Conservation (phyloP, 2,888 invertebrate species). For the Piscicola geometra region DNA sequence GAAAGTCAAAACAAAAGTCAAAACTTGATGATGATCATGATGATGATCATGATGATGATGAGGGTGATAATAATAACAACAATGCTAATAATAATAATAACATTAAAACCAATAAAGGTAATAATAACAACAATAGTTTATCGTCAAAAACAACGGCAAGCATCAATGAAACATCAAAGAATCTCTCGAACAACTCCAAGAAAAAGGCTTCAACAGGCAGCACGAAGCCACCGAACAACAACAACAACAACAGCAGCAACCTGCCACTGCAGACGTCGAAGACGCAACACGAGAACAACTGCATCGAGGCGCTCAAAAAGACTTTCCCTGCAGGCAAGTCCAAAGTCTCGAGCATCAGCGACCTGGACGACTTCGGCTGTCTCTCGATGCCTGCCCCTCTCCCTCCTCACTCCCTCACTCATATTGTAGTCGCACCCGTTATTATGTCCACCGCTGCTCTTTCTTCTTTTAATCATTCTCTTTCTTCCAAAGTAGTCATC, state of each 20-base stretch:
- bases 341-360: constrained; percentile 50
- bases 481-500: neutral
- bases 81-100: too few species aligned
- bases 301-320: neutral
- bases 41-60: neutral
- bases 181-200: neutral
- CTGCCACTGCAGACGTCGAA: constrained; percentile 29
- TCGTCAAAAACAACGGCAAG: neutral
- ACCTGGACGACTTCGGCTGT: constrained; percentile 54
- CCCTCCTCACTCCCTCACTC: too few species aligned
- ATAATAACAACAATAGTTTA: too few species aligned
- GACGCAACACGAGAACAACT: constrained; percentile 18
- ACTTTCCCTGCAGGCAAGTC: neutral
- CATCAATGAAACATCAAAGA: neutral
- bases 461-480: too few species aligned
- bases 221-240: neutral
- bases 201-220: neutral
- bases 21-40: neutral
- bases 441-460: constrained; percentile 1
- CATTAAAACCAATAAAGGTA: too few species aligned
- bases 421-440: constrained; percentile 29
- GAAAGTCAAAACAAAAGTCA: neutral
- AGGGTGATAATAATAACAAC: constrained; percentile 12
- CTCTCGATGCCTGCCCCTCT: constrained; percentile 42
- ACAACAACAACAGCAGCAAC: neutral